Evolutionary conservation across 2,888 invertebrate species (phyloP), one percentile per base, ranked within the genome.

Genomic region (Drosophila pegasa): DNA sequence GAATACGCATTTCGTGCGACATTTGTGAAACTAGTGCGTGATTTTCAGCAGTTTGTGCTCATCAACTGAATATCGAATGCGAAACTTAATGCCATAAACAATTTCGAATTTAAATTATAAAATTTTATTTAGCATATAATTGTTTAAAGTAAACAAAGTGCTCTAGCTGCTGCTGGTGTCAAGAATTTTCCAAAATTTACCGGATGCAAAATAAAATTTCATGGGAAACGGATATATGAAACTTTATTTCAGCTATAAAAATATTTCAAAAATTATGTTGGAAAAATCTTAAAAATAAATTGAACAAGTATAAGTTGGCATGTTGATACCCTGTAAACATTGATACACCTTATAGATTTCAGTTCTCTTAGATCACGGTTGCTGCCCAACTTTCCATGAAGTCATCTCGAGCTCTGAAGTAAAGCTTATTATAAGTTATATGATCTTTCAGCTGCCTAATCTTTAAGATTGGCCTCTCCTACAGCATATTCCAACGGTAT

Each of bases 21-120:
- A 84, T 61, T 78, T 80, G 70, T 64, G n/a, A 68, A 45, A 37
- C 27, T 82, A 54, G 79, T 76, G 82, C 63, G 81, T 78, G 75
- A 43, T 48, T 56, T 71, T 59, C 41, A 16, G 61, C 47, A 37
- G 50, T 43, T 41, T 62, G 58, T 52, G 51, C 33, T 47, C 48
- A 47, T 66, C 16, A 66, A 78, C 66, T 64, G 45, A 73, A 50
- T 50, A 35, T 50, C 10, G 47, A 18, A 47, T 18, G 18, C 27
- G 47, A 48, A 48, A 31, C 18, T 14, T 29, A 31, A 48, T 31
- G 31, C 47, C 31, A 62, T 63, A 41, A 45, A 48, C 43, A 43
- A 41, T 56, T 54, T 62, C 7, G 27, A 54, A 35, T 63, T 43
- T 38, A 16, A 48, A 52, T 63, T 61, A 29, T 14, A 29, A 43